These are phyloP conservation scores for Rhyacophila evoluta DNA, from an alignment of 2,888 invertebrate species.

Conservation along the genomic window DNA sequence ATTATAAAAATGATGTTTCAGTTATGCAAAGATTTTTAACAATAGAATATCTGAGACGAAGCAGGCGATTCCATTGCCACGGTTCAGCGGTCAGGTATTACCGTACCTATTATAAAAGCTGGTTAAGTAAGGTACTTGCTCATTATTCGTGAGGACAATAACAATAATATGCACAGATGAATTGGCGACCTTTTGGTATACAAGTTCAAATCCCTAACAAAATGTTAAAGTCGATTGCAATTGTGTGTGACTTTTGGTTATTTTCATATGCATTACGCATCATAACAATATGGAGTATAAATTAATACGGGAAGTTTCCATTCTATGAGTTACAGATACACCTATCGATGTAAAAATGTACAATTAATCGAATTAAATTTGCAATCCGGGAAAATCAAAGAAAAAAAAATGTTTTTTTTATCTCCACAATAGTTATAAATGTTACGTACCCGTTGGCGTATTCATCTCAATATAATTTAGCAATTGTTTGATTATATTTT, in stretches of 20 bases:
- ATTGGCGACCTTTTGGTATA: neutral
- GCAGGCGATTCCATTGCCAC: neutral
- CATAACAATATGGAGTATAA: no score
- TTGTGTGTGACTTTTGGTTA: neutral
- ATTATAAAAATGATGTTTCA: constrained; percentile 2
- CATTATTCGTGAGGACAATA: constrained; percentile 8
- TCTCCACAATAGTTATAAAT: no score
- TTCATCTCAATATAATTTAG: no score
- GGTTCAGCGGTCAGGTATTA: neutral
- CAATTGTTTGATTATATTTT: no score
- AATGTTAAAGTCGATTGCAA: neutral
- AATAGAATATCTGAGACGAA: constrained; percentile 7
- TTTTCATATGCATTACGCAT: no score
- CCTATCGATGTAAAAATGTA: no score
- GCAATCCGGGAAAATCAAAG: no score
- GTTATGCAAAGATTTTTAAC: constrained; percentile 4
- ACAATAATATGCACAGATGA: constrained; percentile 7
- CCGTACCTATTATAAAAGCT: neutral
- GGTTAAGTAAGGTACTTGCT: neutral
- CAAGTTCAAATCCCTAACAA: neutral
- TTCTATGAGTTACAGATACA: no score
- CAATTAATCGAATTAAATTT: no score
- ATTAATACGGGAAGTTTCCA: no score
- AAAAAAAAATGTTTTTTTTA: no score
- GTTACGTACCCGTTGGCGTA: no score